Conservation (phyloP, 2,113 vertebrate genomes). For the Grammomys surdaster region DNA sequence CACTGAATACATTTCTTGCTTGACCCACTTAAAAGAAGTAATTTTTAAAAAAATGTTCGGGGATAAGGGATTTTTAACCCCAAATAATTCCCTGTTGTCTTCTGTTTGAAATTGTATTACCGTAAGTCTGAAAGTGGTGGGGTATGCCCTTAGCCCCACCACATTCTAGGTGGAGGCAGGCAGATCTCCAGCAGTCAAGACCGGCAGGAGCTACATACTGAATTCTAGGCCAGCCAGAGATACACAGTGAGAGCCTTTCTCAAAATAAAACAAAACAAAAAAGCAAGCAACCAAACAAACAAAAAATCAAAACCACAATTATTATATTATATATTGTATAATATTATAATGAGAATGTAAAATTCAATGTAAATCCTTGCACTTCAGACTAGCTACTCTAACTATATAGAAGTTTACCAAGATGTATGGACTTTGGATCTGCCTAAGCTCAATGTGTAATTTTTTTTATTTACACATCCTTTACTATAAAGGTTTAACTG, state of each 20-base stretch:
- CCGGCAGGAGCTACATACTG: not conserved
- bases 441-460: not conserved
- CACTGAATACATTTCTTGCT: not conserved
- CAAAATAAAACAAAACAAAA: not conserved
- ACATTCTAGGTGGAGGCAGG: not conserved
- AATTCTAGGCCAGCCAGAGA: not conserved
- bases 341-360: not conserved
- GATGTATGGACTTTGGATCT: not conserved
- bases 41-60: not conserved
- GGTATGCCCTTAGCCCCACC: not conserved
- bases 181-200: not conserved
- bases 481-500: not conserved
- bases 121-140: not conserved
- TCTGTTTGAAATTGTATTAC: not conserved
- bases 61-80: not conserved
- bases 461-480: not conserved
- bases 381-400: not conserved
- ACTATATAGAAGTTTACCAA: not conserved
- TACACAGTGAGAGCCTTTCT: not conserved
- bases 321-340: no score
- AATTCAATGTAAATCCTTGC: not conserved
- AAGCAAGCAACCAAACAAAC: not conserved
- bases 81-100: not conserved
- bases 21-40: not conserved
- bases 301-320: not conserved